A percentile compares a stretch with the other conserved stretches of the same genome.
Conservation (phyloP, 2,888 invertebrate genomes). For the Endotricha flammealis region DNA sequence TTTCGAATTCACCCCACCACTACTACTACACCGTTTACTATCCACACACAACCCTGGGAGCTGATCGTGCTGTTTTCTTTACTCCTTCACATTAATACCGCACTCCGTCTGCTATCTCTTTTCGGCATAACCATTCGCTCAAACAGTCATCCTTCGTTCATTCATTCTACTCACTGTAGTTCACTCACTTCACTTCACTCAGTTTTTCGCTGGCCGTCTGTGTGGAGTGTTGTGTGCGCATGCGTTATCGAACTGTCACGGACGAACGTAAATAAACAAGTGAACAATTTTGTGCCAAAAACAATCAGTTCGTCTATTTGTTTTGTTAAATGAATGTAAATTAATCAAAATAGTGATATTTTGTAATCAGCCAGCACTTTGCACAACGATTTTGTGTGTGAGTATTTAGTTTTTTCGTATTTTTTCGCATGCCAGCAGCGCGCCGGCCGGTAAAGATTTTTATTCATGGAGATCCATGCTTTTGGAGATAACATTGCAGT, state of each 20-base stretch:
- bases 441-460: constrained; percentile 52
- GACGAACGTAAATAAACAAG: constrained; percentile 68
- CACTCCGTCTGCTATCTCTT: constrained; percentile 18
- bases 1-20: neutral
- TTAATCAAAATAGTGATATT: constrained; percentile 20
- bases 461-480: constrained; percentile 38
- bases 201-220: constrained; percentile 51
- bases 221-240: constrained; percentile 46
- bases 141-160: constrained; percentile 25
- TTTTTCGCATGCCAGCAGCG: constrained; percentile 48
- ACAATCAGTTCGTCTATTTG: constrained; percentile 25
- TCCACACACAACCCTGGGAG: neutral
- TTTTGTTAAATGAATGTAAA: constrained; percentile 16
- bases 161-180: constrained; percentile 23
- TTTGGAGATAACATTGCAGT: constrained; percentile 1
- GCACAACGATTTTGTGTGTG: constrained; percentile 61
- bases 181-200: constrained; percentile 32
- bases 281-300: constrained; percentile 50
- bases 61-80: constrained; percentile 5
- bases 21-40: constrained; percentile 2
- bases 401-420: constrained; percentile 48
- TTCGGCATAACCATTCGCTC: constrained; percentile 9
- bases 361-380: constrained; percentile 34
- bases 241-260: constrained; percentile 56
- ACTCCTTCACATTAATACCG: constrained; percentile 23